Evolutionary conservation across 2,888 invertebrate species (phyloP), one percentile per base, ranked within the genome.

Genomic region (Sturmia bella): DNA sequence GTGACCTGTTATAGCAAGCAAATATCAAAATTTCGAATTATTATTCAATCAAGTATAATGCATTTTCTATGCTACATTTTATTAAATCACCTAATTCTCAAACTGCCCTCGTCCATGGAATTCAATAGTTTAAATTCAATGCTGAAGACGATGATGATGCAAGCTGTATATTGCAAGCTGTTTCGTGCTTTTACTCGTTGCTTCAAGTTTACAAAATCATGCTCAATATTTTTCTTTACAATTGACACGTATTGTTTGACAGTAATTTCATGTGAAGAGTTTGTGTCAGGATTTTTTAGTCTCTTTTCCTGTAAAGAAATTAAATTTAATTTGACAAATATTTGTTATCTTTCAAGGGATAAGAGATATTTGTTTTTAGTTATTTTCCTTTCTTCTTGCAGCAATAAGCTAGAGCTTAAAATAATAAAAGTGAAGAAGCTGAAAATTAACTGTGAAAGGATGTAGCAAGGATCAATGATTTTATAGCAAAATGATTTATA

Each of bases 181-280:
- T 15, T 52, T 13, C 27, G 41, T 27, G 19, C 21, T 41, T 63
- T 50, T 5, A 12, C 5, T 17, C 11, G 7, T 54, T 61, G 7
- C 13, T 21, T 39, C 3, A 45, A 17, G n/a, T 68, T 43, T 41
- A n/a, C 43, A 17, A 54, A 73, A 41, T 63, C 63, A 73, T 63
- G n/a, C 32, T 61, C 27, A 61, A 72, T 52, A 52, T 52, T 27
- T n/a, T 27, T 61, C 32, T 43, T 32, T n/a, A 6, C 17, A 41
- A 41, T 61, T 52, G 72, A 32, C 72, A 72, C 72, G 61, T 72
- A 41, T 27, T 61, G 50, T 72, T 61, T 19, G 61, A n/a, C 39
- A 52, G 32, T 61, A 24, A 50, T 59, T 37, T 41, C 17, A 39
- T 12, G 45, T 17, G 17, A 37, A 21, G 12, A 2, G 19, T 69